Evolutionary conservation across 2,797 vertebrate genomes (phyloP).

Genomic region (Tapera naevia): DNA sequence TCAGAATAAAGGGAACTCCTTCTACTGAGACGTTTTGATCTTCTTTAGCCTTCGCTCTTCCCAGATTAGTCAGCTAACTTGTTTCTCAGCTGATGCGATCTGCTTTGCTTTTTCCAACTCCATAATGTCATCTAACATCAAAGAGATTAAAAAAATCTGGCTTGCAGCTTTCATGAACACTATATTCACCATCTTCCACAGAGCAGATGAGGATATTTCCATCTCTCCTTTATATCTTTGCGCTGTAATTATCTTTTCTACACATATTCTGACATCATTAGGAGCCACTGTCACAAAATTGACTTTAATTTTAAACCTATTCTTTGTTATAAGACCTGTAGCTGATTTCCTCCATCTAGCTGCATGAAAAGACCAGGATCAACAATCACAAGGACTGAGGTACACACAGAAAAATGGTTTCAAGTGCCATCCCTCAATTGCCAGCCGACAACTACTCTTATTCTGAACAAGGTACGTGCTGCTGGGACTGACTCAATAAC

Average conservation of each 20-base stretch:
- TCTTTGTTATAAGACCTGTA: background rate
- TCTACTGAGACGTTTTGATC: conserved; percentile 7
- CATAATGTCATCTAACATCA: background rate
- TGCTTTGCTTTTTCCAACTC: background rate
- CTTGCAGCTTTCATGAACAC: background rate
- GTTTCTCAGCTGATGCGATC: background rate
- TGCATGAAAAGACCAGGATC: background rate
- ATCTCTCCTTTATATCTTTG: background rate
- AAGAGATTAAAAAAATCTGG: background rate
- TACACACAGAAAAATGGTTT: background rate
- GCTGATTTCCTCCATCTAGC: background rate
- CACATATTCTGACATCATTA: background rate
- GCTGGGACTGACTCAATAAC: fast-evolving
- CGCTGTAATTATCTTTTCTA: background rate
- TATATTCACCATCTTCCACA: background rate
- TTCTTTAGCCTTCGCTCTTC: background rate
- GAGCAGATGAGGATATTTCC: background rate
- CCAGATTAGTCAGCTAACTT: conserved; percentile 27
- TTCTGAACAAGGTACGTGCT: fast-evolving
- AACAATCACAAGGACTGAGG: background rate
- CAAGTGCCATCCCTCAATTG: background rate
- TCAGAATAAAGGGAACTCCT: background rate
- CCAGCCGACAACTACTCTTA: background rate
- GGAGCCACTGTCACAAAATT: background rate
- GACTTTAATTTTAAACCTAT: background rate